A percentile compares a stretch with the other conserved stretches of the same genome.
These are phyloP conservation scores for Amphimedon queenslandica DNA, from an alignment of 37 sponge, comb jelly and placozoan genomes.

Conservation along the genomic window DNA sequence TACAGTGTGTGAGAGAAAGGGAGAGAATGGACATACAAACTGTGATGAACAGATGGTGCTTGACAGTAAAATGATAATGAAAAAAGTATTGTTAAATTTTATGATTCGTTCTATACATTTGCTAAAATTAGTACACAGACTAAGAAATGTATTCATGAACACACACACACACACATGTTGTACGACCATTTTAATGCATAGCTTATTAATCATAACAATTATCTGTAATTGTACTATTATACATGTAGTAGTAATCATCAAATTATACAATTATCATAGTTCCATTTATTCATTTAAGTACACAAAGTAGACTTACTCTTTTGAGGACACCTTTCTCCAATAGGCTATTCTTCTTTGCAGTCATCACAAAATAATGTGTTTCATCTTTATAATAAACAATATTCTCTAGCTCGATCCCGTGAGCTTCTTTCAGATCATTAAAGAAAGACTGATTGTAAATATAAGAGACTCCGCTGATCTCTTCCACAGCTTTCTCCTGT, in stretches of 20 bases:
- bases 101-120: too few relatives aligned
- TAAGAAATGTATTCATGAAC: conserved; percentile 11
- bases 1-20: too few relatives aligned
- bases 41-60: too few relatives aligned
- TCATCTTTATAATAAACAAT: conserved; percentile 96
- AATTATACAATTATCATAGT: background rate
- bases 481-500: conserved; percentile 73
- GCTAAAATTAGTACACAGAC: too few relatives aligned
- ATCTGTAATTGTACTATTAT: background rate
- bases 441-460: conserved; percentile 87
- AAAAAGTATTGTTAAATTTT: too few relatives aligned
- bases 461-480: conserved; percentile 89
- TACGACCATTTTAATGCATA: background rate
- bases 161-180: background rate
- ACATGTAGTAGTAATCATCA: background rate
- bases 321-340: conserved; percentile 79
- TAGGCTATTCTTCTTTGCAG: conserved; percentile 80
- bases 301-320: conserved; percentile 34
- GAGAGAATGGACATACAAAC: too few relatives aligned
- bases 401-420: conserved; percentile 89
- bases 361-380: conserved; percentile 99
- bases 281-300: background rate
- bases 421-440: conserved; percentile 52
- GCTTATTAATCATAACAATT: background rate
- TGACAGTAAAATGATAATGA: too few relatives aligned